Conservation (phyloP, 2,113 vertebrate species). For the Lophius piscatorius region DNA sequence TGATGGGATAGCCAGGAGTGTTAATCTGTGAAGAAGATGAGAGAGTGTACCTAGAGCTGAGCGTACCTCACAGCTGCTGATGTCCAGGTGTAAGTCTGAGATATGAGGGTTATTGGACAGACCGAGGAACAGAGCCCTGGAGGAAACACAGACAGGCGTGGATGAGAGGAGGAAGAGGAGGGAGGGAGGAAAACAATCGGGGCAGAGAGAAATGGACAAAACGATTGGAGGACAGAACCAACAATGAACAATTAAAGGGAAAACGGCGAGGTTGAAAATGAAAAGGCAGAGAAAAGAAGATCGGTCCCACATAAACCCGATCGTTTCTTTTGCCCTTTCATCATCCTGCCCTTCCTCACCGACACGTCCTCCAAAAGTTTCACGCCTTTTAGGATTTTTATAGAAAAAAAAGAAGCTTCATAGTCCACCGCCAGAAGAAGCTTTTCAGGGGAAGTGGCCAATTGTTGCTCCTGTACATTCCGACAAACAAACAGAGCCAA, state of each 20-base stretch:
- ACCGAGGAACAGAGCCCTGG: slow-evolving; percentile 87
- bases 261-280: slow-evolving; percentile 4
- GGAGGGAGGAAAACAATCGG: background rate
- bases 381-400: slow-evolving; percentile 62
- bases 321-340: slow-evolving; percentile 15
- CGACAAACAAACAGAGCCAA: slow-evolving; percentile 4
- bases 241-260: slow-evolving; percentile 13
- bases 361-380: slow-evolving; percentile 44
- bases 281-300: slow-evolving; percentile 5
- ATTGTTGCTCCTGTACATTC: slow-evolving; percentile 18
- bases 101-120: slow-evolving; percentile 90
- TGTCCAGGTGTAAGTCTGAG: slow-evolving; percentile 87
- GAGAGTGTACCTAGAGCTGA: slow-evolving; percentile 1
- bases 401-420: slow-evolving; percentile 67
- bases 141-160: slow-evolving; percentile 44
- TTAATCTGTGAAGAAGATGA: slow-evolving; percentile 33
- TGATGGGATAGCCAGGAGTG: slow-evolving; percentile 19
- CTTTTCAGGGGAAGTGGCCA: slow-evolving; percentile 19
- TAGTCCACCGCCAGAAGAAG: too few relatives aligned
- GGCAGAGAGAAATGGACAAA: slow-evolving; percentile 19
- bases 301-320: slow-evolving; percentile 41
- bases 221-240: slow-evolving; percentile 14
- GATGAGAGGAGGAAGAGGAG: background rate
- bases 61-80: slow-evolving; percentile 89
- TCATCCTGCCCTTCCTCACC: slow-evolving; percentile 1